These are phyloP conservation scores for Aphelenchoides besseyi DNA, from an alignment of 1,140 invertebrate species.

Conservation along the genomic window DNA sequence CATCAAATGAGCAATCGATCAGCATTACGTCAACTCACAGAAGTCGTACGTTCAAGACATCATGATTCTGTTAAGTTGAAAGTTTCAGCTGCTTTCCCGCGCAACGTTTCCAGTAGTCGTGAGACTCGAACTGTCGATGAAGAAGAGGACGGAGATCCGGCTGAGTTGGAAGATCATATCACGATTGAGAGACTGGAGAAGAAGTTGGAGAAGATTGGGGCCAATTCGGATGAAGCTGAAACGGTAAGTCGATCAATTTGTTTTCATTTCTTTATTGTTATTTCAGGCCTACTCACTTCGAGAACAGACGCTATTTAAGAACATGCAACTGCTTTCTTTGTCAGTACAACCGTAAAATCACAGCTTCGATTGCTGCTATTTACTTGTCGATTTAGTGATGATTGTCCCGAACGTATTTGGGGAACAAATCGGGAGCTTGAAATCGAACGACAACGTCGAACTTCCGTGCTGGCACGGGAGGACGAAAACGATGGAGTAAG, in stretches of 20 bases:
- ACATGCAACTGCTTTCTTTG: conserved; percentile 18
- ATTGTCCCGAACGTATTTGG: background rate
- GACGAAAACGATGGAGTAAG: background rate
- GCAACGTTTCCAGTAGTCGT: background rate
- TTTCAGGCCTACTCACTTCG: conserved; percentile 12
- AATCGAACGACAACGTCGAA: background rate
- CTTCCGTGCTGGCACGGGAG: background rate
- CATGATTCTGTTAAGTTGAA: background rate
- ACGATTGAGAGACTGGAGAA: background rate
- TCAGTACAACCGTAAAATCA: conserved; percentile 1
- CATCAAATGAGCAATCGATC: background rate
- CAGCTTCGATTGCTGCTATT: too few relatives aligned
- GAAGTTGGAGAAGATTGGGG: background rate
- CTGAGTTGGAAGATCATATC: too few relatives aligned
- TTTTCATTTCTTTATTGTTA: background rate
- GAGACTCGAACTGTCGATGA: background rate
- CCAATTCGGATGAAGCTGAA: background rate
- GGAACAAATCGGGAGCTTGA: background rate
- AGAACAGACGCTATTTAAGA: conserved; percentile 17
- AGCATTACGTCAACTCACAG: background rate
- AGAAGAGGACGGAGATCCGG: background rate
- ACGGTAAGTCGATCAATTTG: background rate
- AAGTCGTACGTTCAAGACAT: too few relatives aligned
- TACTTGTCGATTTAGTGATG: too few relatives aligned
- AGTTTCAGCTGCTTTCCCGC: background rate